These are phyloP conservation scores for Camponotus vicinus DNA, from an alignment of 1,140 invertebrate genomes.

Conservation along the genomic window DNA sequence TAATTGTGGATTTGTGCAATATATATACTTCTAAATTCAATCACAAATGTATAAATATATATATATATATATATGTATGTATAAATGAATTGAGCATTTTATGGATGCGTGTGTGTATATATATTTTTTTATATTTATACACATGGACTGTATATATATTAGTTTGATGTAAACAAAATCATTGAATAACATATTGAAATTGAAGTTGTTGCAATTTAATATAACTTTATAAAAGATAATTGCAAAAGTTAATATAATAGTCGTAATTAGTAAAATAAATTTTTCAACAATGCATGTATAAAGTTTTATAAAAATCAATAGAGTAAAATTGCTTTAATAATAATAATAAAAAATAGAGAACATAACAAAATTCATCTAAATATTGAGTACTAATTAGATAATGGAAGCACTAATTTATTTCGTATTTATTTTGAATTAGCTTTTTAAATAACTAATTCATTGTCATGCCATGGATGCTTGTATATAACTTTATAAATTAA, in stretches of 20 bases:
- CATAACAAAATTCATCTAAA: slow-evolving; percentile 59
- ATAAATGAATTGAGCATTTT: slow-evolving; percentile 53
- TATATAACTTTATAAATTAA: slow-evolving; percentile 43
- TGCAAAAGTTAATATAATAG: slow-evolving; percentile 20
- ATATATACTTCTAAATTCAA: slow-evolving; percentile 3
- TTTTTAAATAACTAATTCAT: slow-evolving; percentile 29
- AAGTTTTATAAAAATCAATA: slow-evolving; percentile 45
- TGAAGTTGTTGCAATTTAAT: slow-evolving; percentile 28
- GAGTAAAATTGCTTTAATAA: slow-evolving; percentile 27
- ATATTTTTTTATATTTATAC: slow-evolving; percentile 29
- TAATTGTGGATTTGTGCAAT: slow-evolving; percentile 16
- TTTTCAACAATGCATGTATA: slow-evolving; percentile 29
- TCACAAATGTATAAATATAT: slow-evolving; percentile 13
- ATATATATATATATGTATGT: neutral
- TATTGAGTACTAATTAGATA: slow-evolving; percentile 64
- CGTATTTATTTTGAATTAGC: slow-evolving; percentile 24
- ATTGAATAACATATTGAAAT: slow-evolving; percentile 45
- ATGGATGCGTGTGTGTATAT: neutral
- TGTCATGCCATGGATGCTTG: slow-evolving; percentile 2
- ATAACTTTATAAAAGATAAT: slow-evolving; percentile 33
- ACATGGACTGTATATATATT: slow-evolving; percentile 41
- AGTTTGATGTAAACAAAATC: neutral
- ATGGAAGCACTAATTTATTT: slow-evolving; percentile 68
- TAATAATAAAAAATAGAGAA: slow-evolving; percentile 39
- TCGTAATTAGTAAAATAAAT: slow-evolving; percentile 26